These are phyloP conservation scores for Corythucha ciliata DNA, from an alignment of 2,888 invertebrate genomes.

Conservation along the genomic window DNA sequence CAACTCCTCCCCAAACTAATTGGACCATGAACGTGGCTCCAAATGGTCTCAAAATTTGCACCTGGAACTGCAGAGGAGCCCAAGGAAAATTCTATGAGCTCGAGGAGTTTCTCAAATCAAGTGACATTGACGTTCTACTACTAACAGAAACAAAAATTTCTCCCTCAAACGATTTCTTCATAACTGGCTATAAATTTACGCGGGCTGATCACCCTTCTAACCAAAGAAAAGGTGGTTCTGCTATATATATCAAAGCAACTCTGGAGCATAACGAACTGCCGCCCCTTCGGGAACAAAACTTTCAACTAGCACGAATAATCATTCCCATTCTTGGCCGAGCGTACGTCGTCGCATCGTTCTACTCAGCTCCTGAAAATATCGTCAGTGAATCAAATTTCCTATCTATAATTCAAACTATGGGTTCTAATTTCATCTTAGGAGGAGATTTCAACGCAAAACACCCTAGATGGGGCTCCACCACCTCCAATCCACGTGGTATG, in stretches of 20 bases:
- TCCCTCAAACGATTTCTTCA: slow-evolving; percentile 3
- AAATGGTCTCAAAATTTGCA: slow-evolving; percentile 9
- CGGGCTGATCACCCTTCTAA: slow-evolving; percentile 14
- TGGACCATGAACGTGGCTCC: not conserved
- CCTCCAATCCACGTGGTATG: slow-evolving; percentile 5
- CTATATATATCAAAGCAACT: slow-evolving; percentile 4
- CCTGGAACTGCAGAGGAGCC: slow-evolving; percentile 14
- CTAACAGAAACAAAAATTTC: slow-evolving; percentile 13
- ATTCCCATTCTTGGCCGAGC: not conserved
- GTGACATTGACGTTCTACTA: slow-evolving; percentile 9
- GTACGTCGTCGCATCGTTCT: slow-evolving; percentile 6
- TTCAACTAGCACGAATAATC: slow-evolving; percentile 1
- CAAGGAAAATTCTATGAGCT: slow-evolving; percentile 11
- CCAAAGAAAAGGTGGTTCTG: slow-evolving; percentile 11
- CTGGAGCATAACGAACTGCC: slow-evolving; percentile 5
- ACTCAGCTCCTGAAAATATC: slow-evolving; percentile 11
- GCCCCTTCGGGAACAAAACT: not conserved
- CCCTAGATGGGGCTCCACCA: slow-evolving; percentile 10
- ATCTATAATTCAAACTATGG: not conserved
- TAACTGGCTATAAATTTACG: slow-evolving; percentile 7
- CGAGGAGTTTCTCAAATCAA: slow-evolving; percentile 4
- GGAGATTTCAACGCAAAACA: slow-evolving; percentile 16
- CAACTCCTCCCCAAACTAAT: slow-evolving; percentile 12
- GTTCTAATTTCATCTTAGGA: slow-evolving; percentile 2
- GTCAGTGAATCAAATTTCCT: slow-evolving; percentile 6